These are phyloP conservation scores for Crossocerus cetratus DNA, from an alignment of 2,888 invertebrate species.

Conservation along the genomic window DNA sequence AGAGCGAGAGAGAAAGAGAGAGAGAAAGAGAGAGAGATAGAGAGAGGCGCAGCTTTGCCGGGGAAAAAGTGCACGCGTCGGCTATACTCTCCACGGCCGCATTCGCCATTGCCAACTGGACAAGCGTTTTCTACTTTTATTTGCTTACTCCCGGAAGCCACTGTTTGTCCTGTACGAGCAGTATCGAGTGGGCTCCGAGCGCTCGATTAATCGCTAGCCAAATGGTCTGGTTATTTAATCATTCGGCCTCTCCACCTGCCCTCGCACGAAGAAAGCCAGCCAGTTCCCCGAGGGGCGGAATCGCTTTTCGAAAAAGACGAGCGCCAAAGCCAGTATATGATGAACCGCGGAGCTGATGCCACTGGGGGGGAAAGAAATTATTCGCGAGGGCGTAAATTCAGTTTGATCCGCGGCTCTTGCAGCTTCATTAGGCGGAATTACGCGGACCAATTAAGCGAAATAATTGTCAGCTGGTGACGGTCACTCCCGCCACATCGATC, in stretches of 20 bases:
- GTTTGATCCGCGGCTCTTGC: constrained; percentile 26
- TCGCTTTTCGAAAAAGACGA: no score
- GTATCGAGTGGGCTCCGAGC: constrained; percentile 19
- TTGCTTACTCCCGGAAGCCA: constrained; percentile 30
- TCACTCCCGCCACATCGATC: constrained; percentile 22
- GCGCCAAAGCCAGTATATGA: no score
- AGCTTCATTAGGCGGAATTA: constrained; percentile 34
- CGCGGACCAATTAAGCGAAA: constrained; percentile 33
- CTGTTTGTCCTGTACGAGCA: constrained; percentile 39
- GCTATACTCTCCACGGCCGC: constrained; percentile 15
- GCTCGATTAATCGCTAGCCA: constrained; percentile 20
- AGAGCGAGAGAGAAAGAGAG: background rate
- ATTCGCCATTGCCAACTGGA: constrained; percentile 27
- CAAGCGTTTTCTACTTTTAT: constrained; percentile 47
- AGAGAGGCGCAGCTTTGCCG: constrained; percentile 4
- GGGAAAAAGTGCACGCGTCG: constrained; percentile 14
- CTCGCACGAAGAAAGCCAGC: no score
- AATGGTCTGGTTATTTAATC: constrained; percentile 1
- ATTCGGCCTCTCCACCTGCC: background rate
- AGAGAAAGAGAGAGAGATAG: background rate
- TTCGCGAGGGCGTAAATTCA: background rate
- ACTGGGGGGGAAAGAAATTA: constrained; percentile 22
- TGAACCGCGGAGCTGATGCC: no score
- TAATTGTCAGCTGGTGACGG: constrained; percentile 39
- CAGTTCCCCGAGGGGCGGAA: no score